Conservation (phyloP, 1,140 invertebrate species). For the Aleiodes sp. region DNA sequence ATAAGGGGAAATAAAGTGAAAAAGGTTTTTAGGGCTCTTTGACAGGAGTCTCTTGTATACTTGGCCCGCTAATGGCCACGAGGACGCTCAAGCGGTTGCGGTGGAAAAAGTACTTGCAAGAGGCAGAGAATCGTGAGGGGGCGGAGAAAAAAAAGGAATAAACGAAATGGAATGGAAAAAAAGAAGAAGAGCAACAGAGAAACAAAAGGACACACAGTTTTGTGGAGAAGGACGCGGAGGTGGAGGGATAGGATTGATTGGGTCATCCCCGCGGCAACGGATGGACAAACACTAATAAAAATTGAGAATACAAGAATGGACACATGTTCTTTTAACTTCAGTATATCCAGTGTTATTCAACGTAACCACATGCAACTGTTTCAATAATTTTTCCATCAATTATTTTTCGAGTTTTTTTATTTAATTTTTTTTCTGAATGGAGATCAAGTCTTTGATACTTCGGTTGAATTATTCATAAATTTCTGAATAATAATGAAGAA, state of each 20-base stretch:
- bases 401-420: too few relatives aligned
- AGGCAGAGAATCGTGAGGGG: too few relatives aligned
- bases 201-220: not conserved
- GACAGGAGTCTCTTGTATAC: too few relatives aligned
- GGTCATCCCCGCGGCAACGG: slow-evolving; percentile 63
- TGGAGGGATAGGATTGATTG: slow-evolving; percentile 52
- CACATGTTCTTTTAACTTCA: slow-evolving; percentile 1
- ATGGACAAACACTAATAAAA: slow-evolving; percentile 58
- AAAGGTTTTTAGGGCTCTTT: too few relatives aligned
- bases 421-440: too few relatives aligned
- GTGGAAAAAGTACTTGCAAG: too few relatives aligned
- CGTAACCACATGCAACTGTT: not conserved
- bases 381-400: not conserved
- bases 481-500: too few relatives aligned
- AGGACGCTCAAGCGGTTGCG: too few relatives aligned
- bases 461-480: too few relatives aligned
- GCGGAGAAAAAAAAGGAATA: not conserved
- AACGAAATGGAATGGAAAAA: not conserved
- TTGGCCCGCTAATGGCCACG: too few relatives aligned
- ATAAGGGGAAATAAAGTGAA: too few relatives aligned
- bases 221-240: not conserved
- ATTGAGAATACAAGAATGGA: slow-evolving; percentile 27
- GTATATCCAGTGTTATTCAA: not conserved
- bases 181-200: not conserved
- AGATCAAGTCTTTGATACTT: too few relatives aligned